A percentile compares a stretch with the other conserved stretches of the same genome.
Evolutionary conservation across 2,888 invertebrate genomes (phyloP).

Genomic region (Troides helena): DNA sequence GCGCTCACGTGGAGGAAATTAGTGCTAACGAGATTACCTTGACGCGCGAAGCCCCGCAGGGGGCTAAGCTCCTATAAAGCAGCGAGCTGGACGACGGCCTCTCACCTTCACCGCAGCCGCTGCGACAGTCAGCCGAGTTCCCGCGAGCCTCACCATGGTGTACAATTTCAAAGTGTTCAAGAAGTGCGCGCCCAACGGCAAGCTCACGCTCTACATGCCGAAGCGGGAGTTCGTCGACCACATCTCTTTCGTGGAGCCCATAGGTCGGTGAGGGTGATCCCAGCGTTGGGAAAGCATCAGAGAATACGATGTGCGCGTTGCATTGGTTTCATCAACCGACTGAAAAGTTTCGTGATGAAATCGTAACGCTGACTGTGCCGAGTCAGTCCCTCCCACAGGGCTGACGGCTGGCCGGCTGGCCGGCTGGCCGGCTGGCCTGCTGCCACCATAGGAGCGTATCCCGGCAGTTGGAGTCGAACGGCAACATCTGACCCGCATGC

Average conservation of each 20-base stretch:
- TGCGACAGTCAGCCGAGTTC: constrained; percentile 6
- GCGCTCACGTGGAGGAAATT: constrained; percentile 49
- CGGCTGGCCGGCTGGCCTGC: no score
- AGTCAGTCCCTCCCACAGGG: no score
- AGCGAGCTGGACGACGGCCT: background rate
- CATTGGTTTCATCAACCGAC: no score
- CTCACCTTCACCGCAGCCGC: background rate
- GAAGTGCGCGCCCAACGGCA: constrained; percentile 93
- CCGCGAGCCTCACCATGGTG: constrained; percentile 84
- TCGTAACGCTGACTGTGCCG: no score
- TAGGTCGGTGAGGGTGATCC: constrained; percentile 80
- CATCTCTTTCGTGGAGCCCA: constrained; percentile 90
- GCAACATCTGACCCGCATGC: no score
- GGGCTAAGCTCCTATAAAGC: constrained; percentile 65
- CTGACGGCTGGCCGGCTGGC: no score
- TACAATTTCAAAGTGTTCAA: constrained; percentile 95
- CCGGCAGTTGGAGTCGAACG: no score
- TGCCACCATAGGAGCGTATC: no score
- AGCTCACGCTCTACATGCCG: constrained; percentile 91
- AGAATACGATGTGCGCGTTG: no score
- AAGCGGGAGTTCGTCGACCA: constrained; percentile 94
- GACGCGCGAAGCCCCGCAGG: constrained; percentile 56
- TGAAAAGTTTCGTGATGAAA: no score
- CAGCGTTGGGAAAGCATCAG: no score
- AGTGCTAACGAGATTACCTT: constrained; percentile 56